Percentiles rank a stretch among this genome's conserved stretches.
Evolutionary conservation across 2,113 vertebrate genomes (phyloP).

Genomic region (Callionymus lyra): DNA sequence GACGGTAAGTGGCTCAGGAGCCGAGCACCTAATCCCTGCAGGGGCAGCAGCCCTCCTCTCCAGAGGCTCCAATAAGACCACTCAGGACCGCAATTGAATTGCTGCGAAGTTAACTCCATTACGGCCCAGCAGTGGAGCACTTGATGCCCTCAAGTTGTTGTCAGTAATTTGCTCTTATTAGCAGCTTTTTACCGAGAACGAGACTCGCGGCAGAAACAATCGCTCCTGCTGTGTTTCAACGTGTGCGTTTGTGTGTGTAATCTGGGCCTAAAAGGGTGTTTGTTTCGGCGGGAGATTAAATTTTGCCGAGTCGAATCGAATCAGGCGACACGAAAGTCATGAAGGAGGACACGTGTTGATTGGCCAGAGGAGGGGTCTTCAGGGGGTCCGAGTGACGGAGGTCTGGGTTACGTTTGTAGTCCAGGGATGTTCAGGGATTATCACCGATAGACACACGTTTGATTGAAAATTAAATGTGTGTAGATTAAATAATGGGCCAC

Average conservation of each 20-base stretch:
- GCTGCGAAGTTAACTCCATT: slow-evolving; percentile 81
- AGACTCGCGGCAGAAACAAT: slow-evolving; percentile 76
- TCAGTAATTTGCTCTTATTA: slow-evolving; percentile 82
- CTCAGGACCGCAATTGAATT: slow-evolving; percentile 73
- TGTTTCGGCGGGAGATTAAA: slow-evolving; percentile 55
- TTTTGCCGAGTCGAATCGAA: slow-evolving; percentile 62
- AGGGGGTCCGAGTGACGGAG: slow-evolving; percentile 35
- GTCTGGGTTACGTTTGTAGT: slow-evolving; percentile 46
- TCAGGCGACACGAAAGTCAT: slow-evolving; percentile 48
- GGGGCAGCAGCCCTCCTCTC: slow-evolving; percentile 32
- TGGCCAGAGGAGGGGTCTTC: too few relatives aligned
- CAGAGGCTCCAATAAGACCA: slow-evolving; percentile 31
- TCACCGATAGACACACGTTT: too few relatives aligned
- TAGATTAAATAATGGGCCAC: background rate
- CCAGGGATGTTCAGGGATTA: slow-evolving; percentile 21
- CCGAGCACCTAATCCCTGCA: slow-evolving; percentile 55
- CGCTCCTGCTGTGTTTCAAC: slow-evolving; percentile 26
- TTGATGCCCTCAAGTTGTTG: slow-evolving; percentile 80
- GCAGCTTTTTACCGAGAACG: slow-evolving; percentile 74
- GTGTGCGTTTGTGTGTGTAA: slow-evolving; percentile 21
- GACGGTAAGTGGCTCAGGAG: slow-evolving; percentile 72
- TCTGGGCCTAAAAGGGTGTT: slow-evolving; percentile 41
- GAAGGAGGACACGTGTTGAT: slow-evolving; percentile 43
- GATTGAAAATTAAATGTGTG: background rate
- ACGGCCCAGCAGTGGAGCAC: slow-evolving; percentile 72